A percentile compares a stretch with the other conserved stretches of the same genome.
Evolutionary conservation across 1,140 invertebrate genomes (phyloP).

Genomic region (Rhizoglyphus robini): DNA sequence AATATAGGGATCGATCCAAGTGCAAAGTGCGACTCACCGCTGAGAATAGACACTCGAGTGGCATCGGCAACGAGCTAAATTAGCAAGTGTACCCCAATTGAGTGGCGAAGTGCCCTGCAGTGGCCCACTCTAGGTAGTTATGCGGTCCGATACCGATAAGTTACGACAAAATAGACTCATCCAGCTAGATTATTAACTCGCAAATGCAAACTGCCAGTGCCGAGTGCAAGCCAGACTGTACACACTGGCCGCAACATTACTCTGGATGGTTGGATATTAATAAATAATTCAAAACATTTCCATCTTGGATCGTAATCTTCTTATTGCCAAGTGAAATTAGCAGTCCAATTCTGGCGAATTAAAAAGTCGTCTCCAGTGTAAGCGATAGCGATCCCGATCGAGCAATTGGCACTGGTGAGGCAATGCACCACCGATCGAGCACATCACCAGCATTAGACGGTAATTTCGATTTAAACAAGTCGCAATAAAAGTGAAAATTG

Average conservation of each 20-base stretch:
- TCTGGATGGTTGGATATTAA: too few relatives aligned
- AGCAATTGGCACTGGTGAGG: too few relatives aligned
- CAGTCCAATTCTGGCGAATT: not conserved
- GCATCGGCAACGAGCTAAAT: too few relatives aligned
- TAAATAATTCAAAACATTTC: slow-evolving; percentile 14
- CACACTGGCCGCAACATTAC: not conserved
- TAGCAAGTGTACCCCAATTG: too few relatives aligned
- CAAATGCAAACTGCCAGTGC: too few relatives aligned
- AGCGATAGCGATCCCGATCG: too few relatives aligned
- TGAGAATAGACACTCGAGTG: not conserved
- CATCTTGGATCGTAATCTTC: not conserved
- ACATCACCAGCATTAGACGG: not conserved
- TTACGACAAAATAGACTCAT: not conserved
- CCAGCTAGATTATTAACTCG: slow-evolving; percentile 12
- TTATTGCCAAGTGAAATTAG: slow-evolving; percentile 7
- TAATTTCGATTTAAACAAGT: slow-evolving; percentile 15
- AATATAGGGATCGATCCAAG: not conserved
- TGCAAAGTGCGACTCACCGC: too few relatives aligned
- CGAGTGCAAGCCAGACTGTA: not conserved
- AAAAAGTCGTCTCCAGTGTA: not conserved
- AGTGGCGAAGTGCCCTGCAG: not conserved
- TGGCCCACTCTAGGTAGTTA: too few relatives aligned
- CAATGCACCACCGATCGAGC: too few relatives aligned
- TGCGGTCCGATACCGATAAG: not conserved
- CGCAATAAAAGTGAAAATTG: slow-evolving; percentile 13